A percentile compares a stretch with the other conserved stretches of the same genome.
phyloP scores from a whole-genome alignment of 1,140 invertebrate species.

The Ostrea edulis region DNA sequence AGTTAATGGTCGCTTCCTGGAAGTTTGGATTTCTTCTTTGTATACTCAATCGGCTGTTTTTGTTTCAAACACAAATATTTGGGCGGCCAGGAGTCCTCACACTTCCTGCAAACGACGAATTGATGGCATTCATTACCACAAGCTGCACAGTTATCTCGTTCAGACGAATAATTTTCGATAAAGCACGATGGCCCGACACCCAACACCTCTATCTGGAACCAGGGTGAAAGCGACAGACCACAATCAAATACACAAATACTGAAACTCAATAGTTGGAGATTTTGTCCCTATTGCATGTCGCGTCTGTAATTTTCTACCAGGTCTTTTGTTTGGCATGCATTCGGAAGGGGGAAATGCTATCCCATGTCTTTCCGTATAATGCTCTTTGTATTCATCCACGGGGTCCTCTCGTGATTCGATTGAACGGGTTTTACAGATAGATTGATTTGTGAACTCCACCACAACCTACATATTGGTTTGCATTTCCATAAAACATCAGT shows the following conservation, averaged over 20 bases:
- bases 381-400: not conserved
- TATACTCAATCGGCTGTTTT: conserved; percentile 1
- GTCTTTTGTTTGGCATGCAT: conserved; percentile 28
- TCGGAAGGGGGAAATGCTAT: conserved; percentile 5
- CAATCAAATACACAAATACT: conserved; percentile 25
- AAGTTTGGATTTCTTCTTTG: conserved; percentile 15
- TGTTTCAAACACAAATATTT: conserved; percentile 36
- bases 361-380: not conserved
- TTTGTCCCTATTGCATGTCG: conserved; percentile 3
- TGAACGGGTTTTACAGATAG: not conserved
- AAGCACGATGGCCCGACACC: not conserved
- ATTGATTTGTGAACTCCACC: not conserved
- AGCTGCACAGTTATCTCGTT: conserved; percentile 5
- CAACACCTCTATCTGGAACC: not conserved
- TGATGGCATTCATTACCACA: conserved; percentile 27
- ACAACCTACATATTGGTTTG: not conserved
- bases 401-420: not conserved
- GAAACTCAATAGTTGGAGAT: not conserved
- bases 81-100: conserved; percentile 14
- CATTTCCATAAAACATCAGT: not conserved
- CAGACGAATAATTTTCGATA: conserved; percentile 33
- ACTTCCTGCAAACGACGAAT: conserved; percentile 14
- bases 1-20: not conserved
- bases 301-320: conserved; percentile 3
- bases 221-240: not conserved